These are phyloP conservation scores for Pipistrellus pipistrellus DNA, from an alignment of 2,797 vertebrate genomes.

Conservation along the genomic window DNA sequence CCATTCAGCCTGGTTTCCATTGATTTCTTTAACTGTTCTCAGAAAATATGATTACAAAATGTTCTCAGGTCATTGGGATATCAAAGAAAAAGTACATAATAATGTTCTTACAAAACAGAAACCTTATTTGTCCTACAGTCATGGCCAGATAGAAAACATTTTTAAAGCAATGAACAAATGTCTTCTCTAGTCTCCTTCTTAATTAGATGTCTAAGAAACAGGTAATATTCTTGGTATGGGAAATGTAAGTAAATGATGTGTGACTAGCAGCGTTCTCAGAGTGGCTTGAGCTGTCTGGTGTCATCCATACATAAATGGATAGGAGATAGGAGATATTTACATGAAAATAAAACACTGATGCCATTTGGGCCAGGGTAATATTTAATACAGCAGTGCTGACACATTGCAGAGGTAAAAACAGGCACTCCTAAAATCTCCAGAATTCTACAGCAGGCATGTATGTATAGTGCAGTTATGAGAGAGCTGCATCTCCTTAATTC, in stretches of 20 bases:
- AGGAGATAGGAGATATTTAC: neutral
- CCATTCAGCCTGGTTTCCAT: constrained; percentile 55
- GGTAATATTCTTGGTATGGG: neutral
- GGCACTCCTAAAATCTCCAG: neutral
- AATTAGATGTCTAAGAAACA: constrained; percentile 13
- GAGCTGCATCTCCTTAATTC: neutral
- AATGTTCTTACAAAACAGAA: constrained; percentile 68
- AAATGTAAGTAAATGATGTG: neutral
- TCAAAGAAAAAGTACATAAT: constrained; percentile 63
- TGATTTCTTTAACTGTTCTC: constrained; percentile 74
- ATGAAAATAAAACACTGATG: neutral
- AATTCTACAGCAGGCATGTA: neutral
- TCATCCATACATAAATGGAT: neutral
- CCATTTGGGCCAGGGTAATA: neutral
- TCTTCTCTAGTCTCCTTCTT: constrained; percentile 66
- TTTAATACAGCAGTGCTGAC: neutral
- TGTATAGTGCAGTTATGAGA: neutral
- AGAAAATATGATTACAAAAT: constrained; percentile 78
- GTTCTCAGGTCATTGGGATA: constrained; percentile 74
- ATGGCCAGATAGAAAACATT: constrained; percentile 57
- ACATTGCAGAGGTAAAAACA: neutral
- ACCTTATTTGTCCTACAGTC: constrained; percentile 73
- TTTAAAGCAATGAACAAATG: constrained; percentile 81
- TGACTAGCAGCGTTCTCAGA: neutral
- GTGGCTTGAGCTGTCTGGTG: neutral